Conservation (phyloP, 2,113 vertebrate species). For the Eira barbara region DNA sequence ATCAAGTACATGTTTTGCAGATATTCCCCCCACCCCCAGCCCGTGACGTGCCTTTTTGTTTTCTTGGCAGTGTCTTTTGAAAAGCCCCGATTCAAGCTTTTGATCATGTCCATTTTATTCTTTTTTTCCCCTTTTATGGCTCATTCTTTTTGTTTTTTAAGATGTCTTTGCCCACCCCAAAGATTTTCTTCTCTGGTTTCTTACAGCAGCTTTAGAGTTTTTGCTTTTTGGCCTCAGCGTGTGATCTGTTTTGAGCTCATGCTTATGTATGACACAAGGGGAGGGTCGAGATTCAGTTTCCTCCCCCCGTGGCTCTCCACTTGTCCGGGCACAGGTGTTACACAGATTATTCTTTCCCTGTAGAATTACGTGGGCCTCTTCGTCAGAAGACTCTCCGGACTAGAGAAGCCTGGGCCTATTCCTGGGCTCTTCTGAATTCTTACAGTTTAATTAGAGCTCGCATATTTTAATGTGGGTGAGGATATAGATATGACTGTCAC, state of each 20-base stretch:
- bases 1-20: not conserved
- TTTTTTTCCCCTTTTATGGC: not conserved
- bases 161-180: not conserved
- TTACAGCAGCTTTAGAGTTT: not conserved
- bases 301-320: fast-evolving
- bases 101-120: not conserved
- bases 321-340: not conserved
- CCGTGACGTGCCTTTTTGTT: not conserved
- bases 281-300: not conserved
- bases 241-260: not conserved
- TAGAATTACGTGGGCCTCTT: not conserved
- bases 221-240: not conserved
- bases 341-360: not conserved
- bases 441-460: not conserved
- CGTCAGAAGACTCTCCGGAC: not conserved
- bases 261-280: not conserved
- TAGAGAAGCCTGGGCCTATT: not conserved
- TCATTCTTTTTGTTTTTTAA: not conserved
- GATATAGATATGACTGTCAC: not conserved
- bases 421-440: not conserved
- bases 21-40: not conserved
- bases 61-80: not conserved
- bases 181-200: not conserved
- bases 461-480: not conserved
- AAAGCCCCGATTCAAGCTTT: not conserved